Base-by-base conservation (phyloP, 2,888 invertebrate species). In the Himalopsyche anomala region DNA sequence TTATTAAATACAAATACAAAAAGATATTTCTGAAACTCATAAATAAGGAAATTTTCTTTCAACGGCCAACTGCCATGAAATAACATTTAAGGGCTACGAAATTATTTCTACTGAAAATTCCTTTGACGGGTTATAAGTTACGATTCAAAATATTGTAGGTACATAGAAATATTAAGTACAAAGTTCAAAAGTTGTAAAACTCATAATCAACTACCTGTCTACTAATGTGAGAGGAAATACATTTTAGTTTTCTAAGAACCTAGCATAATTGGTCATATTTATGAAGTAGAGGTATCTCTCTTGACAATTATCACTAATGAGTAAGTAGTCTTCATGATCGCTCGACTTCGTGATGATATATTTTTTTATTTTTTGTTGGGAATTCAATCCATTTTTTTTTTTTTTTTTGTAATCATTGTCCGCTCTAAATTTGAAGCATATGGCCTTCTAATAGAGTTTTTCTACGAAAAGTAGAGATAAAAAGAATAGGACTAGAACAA, bases 181-280 rank as follows among this genome's bases (percentile, higher is more conserved):
- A 62, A 62, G 19, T 62, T 62, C 62, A 62, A 62, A 62, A 62
- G 62, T 62, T 62, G 62, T 62, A 62, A 62, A 62, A 62, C 19
- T 62, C 19, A n/a, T 56, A 56, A 56, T 56, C 56, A 56, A 62
- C 62, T 62, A 62, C 62, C 62, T 62, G 62, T 19, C 62, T 62
- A 62, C 19, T 62, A 11, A 62, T 51, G 2, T 51, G 15, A 15
- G 51, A 51, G 15, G 51, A 51, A 15, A 51, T 62, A 62, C 9
- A 56, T 56, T 56, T 56, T 19, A n/a, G 56, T n/a, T 1, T 19
- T 8, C 0, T 56, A 0, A 56, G n/a, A 56, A 6, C 56, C 8
- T 62, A 62, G 19, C 19, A 62, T 62, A 62, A 62, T 62, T 62
- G 62, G 62, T 62, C 28, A 5, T 2, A 19, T 62, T 62, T 3